Percentiles rank a stretch among this genome's conserved stretches.
These are phyloP conservation scores for Sminthurinus aureus DNA, from an alignment of 2,888 invertebrate species.

Conservation along the genomic window DNA sequence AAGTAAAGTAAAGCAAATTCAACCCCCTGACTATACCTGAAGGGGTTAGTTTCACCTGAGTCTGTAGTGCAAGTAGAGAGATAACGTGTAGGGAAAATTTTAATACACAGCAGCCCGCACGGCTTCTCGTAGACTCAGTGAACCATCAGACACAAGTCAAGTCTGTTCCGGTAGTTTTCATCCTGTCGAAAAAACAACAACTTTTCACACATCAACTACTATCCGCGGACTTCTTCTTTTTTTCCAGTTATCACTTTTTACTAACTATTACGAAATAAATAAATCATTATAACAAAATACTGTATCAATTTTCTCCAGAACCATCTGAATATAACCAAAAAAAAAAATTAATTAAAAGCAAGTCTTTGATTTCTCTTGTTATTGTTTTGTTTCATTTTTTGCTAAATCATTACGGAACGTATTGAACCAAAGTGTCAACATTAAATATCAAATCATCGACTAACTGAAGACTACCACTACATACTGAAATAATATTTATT, in stretches of 20 bases:
- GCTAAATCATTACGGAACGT: no score
- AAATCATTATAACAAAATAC: not conserved
- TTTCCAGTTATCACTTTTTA: not conserved
- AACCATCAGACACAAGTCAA: constrained; percentile 51
- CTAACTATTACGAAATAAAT: not conserved
- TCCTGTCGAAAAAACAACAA: constrained; percentile 34
- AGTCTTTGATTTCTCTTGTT: no score
- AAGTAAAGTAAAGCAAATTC: not conserved
- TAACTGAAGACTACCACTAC: no score
- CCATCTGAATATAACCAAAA: no score
- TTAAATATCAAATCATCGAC: no score
- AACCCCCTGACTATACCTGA: constrained; percentile 12
- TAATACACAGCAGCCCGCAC: constrained; percentile 25
- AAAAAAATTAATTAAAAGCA: no score
- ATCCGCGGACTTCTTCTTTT: not conserved
- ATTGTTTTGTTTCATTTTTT: no score
- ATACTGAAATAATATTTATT: no score
- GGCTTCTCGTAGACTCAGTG: constrained; percentile 46
- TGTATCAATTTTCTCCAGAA: constrained; percentile 8
- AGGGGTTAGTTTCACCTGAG: constrained; percentile 40
- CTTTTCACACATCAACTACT: constrained; percentile 36
- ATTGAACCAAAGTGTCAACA: no score
- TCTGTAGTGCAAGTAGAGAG: constrained; percentile 5
- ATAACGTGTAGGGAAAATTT: constrained; percentile 38
- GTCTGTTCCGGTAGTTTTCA: constrained; percentile 49